phyloP scores from a whole-genome alignment of 2,888 invertebrate genomes.

The Cyclophora albipunctata region DNA sequence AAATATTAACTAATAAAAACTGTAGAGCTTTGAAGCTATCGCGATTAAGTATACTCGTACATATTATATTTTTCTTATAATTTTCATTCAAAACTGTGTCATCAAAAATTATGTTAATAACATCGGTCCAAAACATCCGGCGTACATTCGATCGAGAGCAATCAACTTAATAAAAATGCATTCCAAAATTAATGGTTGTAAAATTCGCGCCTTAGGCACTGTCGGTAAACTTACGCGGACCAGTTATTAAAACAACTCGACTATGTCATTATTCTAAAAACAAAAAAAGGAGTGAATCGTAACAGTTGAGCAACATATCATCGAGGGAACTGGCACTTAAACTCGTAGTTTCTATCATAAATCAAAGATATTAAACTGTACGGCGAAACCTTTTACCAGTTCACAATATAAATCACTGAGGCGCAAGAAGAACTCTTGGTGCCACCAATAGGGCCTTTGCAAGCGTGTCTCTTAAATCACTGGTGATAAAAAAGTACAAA shows the following conservation, averaged over 20 bases:
- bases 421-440: slow-evolving; percentile 59
- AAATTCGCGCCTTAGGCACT: slow-evolving; percentile 54
- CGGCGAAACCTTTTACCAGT: slow-evolving; percentile 73
- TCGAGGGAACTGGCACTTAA: slow-evolving; percentile 67
- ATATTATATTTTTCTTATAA: too few species aligned
- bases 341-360: slow-evolving; percentile 72
- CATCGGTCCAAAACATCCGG: slow-evolving; percentile 13
- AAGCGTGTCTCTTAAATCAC: slow-evolving; percentile 53
- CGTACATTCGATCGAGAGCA: slow-evolving; percentile 30
- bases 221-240: slow-evolving; percentile 36
- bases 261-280: slow-evolving; percentile 69
- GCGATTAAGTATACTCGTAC: too few species aligned
- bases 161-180: slow-evolving; percentile 43
- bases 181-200: slow-evolving; percentile 54
- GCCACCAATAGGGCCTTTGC: slow-evolving; percentile 64
- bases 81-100: too few species aligned
- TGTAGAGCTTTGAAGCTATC: too few species aligned
- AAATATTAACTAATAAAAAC: too few species aligned
- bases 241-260: slow-evolving; percentile 66
- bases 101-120: too few species aligned
- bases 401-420: slow-evolving; percentile 71
- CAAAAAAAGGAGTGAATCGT: slow-evolving; percentile 64
- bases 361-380: slow-evolving; percentile 75
- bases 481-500: slow-evolving; percentile 43
- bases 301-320: slow-evolving; percentile 69